Base-by-base conservation (phyloP, 2,113 vertebrate species). In the Asarcornis scutulata region DNA sequence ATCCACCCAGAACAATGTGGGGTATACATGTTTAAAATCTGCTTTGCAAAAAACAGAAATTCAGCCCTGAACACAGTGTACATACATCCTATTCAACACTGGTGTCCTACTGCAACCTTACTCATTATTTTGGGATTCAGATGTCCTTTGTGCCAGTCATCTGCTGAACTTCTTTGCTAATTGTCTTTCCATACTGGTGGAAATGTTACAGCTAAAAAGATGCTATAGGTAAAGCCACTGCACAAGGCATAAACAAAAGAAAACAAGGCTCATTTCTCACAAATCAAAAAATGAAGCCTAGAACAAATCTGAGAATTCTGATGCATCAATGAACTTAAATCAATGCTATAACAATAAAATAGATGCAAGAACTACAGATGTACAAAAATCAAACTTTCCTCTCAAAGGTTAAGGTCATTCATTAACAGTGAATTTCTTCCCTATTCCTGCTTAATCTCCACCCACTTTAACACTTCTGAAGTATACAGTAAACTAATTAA, bases 21-120 rank as follows among this genome's bases (percentile, higher is more conserved):
- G 15, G 20, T 34, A 44, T 16, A 34, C 0, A 0, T 2, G 5
- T 50, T 83, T 86, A 79, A 72, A 88, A 55, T 52, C 38, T 88
- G 29, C 40, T 60, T 53, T 20, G 40, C 21, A 48, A 66, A 42
- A 27, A n/a, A 22, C 38, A 42, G 6, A 59, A 66, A 63, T 26
- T 5, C 44, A 73, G 34, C 67, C 36, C 36, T 27, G 21, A 13
- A 7, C 15, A 56, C 0, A 3, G 58, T 0, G 8, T 55, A 22
- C 23, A 1, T 0, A 9, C 50, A 11, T 26, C 26, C 56, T 29
- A 5, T 9, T 40, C 69, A 55, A 31, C 11, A 27, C 7, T 44
- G 23, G 48, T 12, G 7, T 50, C 14, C 14, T 17, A 8, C n/a
- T 68, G 34, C 44, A 88, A 27, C n/a, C 38, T 22, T 11, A n/a